Evolutionary conservation across 1,140 invertebrate species (phyloP).

Genomic region (Mizuhopecten yessoensis): DNA sequence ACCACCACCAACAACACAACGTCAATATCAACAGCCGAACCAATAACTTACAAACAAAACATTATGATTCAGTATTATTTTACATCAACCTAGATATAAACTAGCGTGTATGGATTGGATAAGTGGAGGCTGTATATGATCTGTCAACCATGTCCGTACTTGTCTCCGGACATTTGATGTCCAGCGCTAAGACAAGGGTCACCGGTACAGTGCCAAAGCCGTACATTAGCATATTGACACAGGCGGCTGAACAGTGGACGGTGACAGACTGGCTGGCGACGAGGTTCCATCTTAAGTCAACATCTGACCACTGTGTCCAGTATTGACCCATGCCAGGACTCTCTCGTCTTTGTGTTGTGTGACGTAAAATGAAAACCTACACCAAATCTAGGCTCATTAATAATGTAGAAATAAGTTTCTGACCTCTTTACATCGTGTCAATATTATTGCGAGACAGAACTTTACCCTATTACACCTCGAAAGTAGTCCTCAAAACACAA

Average conservation of each 20-base stretch:
- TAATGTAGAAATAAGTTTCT: neutral
- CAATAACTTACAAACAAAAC: too few relatives aligned
- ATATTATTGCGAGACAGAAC: conserved; percentile 34
- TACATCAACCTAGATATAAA: neutral
- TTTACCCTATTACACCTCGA: neutral
- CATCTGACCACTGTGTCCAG: conserved; percentile 26
- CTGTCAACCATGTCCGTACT: conserved; percentile 14
- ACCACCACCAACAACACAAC: too few relatives aligned
- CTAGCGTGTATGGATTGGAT: too few relatives aligned
- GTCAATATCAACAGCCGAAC: too few relatives aligned
- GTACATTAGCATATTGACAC: neutral
- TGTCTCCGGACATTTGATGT: conserved; percentile 17
- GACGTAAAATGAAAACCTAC: conserved; percentile 28
- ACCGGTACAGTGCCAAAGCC: conserved; percentile 18
- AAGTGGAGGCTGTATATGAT: neutral
- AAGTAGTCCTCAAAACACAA: neutral
- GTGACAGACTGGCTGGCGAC: neutral
- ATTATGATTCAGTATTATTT: neutral
- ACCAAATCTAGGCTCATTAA: neutral
- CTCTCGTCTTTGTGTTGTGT: conserved; percentile 2
- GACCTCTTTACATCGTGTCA: conserved; percentile 12
- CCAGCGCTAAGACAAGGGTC: conserved; percentile 24
- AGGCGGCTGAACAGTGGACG: conserved; percentile 12
- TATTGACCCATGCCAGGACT: conserved; percentile 22
- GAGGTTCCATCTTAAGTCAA: neutral